These are phyloP conservation scores for Hirundo rustica DNA, from an alignment of 2,797 vertebrate genomes.

Conservation along the genomic window DNA sequence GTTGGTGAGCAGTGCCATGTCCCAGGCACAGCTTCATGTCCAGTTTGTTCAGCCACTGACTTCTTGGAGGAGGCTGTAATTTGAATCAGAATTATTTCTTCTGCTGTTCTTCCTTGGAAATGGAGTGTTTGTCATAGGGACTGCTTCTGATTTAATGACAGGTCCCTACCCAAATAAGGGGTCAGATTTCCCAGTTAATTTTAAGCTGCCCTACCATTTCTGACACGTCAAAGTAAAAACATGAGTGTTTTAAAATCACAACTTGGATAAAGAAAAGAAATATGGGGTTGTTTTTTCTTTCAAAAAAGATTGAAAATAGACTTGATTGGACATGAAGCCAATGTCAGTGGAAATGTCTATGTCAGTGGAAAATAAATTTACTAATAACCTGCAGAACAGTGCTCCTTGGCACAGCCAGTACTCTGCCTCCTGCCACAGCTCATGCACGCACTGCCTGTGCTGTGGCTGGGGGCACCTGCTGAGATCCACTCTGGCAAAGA, in stretches of 20 bases:
- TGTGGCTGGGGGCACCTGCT: not conserved
- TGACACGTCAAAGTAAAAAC: not conserved
- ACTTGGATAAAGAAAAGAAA: not conserved
- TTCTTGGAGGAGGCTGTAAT: not conserved
- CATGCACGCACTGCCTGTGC: not conserved
- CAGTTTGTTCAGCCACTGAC: not conserved
- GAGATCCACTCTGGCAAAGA: not conserved
- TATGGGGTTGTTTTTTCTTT: not conserved
- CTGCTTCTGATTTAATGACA: not conserved
- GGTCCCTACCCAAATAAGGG: accelerated
- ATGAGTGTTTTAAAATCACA: not conserved
- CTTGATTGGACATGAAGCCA: not conserved
- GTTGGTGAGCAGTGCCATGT: accelerated
- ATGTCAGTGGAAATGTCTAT: not conserved
- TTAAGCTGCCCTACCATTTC: not conserved
- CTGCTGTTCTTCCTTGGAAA: not conserved
- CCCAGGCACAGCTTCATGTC: not conserved
- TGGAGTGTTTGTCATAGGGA: not conserved
- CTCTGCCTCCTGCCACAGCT: not conserved
- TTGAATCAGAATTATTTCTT: not conserved
- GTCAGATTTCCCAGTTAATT: not conserved
- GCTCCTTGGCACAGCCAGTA: not conserved
- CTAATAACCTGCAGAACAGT: not conserved
- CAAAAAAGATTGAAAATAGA: not conserved
- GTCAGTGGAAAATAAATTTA: slow-evolving; percentile 14